Evolutionary conservation across 2,797 vertebrate genomes (phyloP), one percentile per base, ranked within the genome.

Genomic region (Hemibagrus guttatus): DNA sequence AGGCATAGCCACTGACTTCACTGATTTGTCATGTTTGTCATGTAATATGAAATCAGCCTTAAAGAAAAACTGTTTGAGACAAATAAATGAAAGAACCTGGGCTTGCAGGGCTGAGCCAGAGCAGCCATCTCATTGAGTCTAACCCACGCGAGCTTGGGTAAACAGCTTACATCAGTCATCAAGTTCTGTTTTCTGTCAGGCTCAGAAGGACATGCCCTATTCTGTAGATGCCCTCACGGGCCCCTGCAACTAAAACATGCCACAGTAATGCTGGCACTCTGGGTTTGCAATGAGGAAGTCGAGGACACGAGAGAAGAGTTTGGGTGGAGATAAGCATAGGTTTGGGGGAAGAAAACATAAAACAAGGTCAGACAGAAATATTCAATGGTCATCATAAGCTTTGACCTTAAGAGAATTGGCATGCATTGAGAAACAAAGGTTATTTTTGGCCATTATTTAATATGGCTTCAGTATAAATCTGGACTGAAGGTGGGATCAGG

Each of bases 101-200:
- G 86, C 88, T 84, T 89, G 83, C 59, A 87, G 63, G 81, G 86
- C 88, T 89, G 88, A 90, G 81, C 88, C 86, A 84, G 35, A 78
- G 83, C 86, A 75, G 78, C 84, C 88, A 84, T 86, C 85, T 85
- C 64, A 74, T 80, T 23, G 59, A 84, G 86, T 78, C 85, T 59
- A 89, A 89, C 83, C 89, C 83, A 84, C 89, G 85, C 52, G 52
- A 74, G 82, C 86, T 78, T 88, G 85, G 83, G 86, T 87, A 83
- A 91, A 85, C 88, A 87, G 78, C 87, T 87, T 82, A 86, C 74
- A 89, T 88, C 86, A 86, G 85, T 91, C 83, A 84, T 71, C 69
- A 19, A 80, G 86, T 84, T 87, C 88, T 74, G 85, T 68, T 90
- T 88, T 91, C 83, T 86, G 90, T 91, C 90, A 89, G 80, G 84